Evolutionary conservation across 2,797 vertebrate species (phyloP).

Genomic region (Spheniscus humboldti): DNA sequence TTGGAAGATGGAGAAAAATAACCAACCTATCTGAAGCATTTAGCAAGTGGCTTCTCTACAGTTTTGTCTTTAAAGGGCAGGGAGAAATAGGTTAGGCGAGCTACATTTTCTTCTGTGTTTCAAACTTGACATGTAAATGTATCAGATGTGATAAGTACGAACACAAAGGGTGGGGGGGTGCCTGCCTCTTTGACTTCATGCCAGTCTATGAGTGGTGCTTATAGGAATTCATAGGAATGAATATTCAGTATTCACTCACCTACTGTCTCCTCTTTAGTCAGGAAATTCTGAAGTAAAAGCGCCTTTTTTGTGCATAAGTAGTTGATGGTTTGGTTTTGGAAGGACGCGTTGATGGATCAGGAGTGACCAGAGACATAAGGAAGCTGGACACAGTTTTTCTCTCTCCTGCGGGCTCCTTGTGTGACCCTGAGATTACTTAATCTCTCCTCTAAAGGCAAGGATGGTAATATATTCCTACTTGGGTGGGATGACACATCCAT

Average conservation of each 20-base stretch:
- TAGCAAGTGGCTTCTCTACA: not conserved
- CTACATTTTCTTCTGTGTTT: not conserved
- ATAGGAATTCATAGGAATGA: not conserved
- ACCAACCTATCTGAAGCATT: not conserved
- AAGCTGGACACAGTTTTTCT: not conserved
- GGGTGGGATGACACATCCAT: not conserved
- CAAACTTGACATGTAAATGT: slow-evolving; percentile 8
- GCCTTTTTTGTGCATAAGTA: not conserved
- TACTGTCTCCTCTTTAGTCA: slow-evolving; percentile 11
- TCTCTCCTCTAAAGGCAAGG: not conserved
- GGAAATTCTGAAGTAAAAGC: not conserved
- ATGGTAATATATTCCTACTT: not conserved
- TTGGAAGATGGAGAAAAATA: slow-evolving; percentile 12
- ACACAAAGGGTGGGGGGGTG: not conserved
- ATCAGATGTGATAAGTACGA: not conserved
- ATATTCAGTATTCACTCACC: slow-evolving; percentile 35
- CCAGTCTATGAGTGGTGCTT: not conserved
- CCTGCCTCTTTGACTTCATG: slow-evolving; percentile 30
- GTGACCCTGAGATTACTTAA: not conserved
- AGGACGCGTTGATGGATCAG: not conserved
- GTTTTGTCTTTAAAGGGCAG: not conserved
- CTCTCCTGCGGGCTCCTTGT: not conserved
- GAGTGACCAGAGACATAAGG: not conserved
- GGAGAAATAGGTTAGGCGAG: not conserved
- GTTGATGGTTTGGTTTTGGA: not conserved